Conservation (phyloP, 2,888 invertebrate species). For the Salticus scenicus region DNA sequence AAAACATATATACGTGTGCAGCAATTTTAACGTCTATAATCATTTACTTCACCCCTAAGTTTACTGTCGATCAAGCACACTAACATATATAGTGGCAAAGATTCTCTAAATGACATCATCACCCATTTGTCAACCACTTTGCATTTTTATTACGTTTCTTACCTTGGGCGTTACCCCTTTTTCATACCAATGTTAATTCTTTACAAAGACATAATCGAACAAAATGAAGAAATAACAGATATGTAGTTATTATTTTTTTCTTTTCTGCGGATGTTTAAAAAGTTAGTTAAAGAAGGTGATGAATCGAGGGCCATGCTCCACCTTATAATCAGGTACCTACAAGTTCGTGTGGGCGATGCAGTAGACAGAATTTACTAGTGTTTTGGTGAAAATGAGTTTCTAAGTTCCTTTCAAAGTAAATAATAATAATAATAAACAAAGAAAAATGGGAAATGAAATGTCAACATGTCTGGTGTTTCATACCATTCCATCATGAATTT, state of each 20-base stretch:
- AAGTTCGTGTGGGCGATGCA: background rate
- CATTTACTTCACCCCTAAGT: background rate
- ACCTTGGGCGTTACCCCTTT: background rate
- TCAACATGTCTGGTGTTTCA: background rate
- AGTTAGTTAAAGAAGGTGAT: background rate
- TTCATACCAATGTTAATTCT: background rate
- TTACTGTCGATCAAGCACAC: background rate
- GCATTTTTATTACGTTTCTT: background rate
- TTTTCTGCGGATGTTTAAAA: background rate
- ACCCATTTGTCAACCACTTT: background rate
- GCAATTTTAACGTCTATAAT: background rate
- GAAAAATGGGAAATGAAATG: background rate
- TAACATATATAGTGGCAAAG: background rate
- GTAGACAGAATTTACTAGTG: background rate
- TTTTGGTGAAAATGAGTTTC: background rate
- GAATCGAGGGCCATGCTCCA: background rate
- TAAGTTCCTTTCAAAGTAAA: too few relatives aligned
- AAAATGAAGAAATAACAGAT: slow-evolving; percentile 1
- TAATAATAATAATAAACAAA: background rate
- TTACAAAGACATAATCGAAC: background rate
- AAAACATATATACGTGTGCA: too few relatives aligned
- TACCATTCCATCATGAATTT: background rate
- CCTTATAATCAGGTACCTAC: background rate
- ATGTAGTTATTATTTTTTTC: background rate
- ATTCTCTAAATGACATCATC: slow-evolving; percentile 15